Evolutionary conservation across 2,888 invertebrate species (phyloP).

Genomic region (Machimus rusticus): DNA sequence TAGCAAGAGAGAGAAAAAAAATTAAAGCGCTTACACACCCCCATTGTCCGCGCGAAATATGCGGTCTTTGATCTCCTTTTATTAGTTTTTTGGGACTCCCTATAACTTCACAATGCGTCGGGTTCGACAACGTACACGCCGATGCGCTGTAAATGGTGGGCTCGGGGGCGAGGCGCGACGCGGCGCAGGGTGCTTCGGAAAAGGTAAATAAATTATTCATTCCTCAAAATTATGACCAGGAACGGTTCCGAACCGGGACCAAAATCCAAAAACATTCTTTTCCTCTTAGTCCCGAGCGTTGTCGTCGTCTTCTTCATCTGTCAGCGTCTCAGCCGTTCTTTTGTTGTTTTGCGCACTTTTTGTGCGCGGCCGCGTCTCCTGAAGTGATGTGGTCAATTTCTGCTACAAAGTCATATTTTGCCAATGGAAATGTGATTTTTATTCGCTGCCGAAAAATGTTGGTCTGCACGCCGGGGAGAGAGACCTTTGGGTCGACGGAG

Average conservation of each 20-base stretch:
- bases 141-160: neutral
- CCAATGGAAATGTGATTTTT: constrained; percentile 22
- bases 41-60: constrained; percentile 45
- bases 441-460: neutral
- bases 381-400: constrained; percentile 31
- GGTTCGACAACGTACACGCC: neutral
- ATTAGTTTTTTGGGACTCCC: constrained; percentile 38
- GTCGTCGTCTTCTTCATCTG: constrained; percentile 43
- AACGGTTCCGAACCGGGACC: constrained; percentile 18
- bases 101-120: constrained; percentile 1
- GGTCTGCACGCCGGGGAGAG: neutral
- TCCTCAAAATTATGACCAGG: constrained; percentile 45
- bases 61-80: constrained; percentile 44
- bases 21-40: constrained; percentile 44
- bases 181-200: neutral
- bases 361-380: neutral
- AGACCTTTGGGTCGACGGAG: neutral
- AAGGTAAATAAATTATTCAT: constrained; percentile 48
- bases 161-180: neutral
- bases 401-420: constrained; percentile 30
- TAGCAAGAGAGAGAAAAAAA: neutral
- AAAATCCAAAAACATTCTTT: constrained; percentile 41
- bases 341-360: constrained; percentile 33
- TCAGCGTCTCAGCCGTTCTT: constrained; percentile 44
- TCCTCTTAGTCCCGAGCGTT: constrained; percentile 35